Evolutionary conservation across 2,113 vertebrate species (phyloP), one percentile per base, ranked within the genome.

Genomic region (Sakesphorus luctuosus): DNA sequence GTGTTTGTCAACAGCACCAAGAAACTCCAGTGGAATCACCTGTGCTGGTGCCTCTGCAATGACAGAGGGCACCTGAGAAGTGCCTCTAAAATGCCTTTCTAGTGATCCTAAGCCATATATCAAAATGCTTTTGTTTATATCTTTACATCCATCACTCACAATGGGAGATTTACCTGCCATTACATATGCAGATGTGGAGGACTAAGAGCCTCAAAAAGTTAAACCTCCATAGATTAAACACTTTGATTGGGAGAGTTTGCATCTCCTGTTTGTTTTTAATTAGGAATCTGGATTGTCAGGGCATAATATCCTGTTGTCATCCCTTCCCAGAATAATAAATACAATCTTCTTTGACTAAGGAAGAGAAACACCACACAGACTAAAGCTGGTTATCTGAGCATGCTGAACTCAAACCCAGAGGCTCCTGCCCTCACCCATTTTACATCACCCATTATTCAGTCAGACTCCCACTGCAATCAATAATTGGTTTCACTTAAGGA

Each of bases 261-360:
- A 80, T 46, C 73, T 35, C 68, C 58, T 71, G 87, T 76, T 91
- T 56, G 11, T 43, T 89, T 84, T 85, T 87, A 66, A 93, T 93
- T 87, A 82, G 49, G 74, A 79, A 76, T 35, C 52, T 18, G 56
- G 67, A 38, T 23, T 58, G n/a, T 25, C 84, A 69, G 82, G 56
- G 71, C 3, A 4, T 13, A 84, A 76, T 49, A 75, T 17, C 84
- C 71, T 69, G 40, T 33, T 73, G 53, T 25, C 35, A 5, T 10
- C 69, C 73, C 58, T 67, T 49, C 62, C 14, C 55, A 91, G 62
- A 82, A 66, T 58, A 61, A 81, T 5, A 76, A 96, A 36, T 4
- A 17, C 21, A 25, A 13, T 6, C 52, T 15, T 13, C 68, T 40
- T 10, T 35, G 55, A 29, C 35, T 78, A 40, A 88, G 63, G 83